Conservation (phyloP, 2,797 vertebrate genomes). For the Poecilia wingei region DNA sequence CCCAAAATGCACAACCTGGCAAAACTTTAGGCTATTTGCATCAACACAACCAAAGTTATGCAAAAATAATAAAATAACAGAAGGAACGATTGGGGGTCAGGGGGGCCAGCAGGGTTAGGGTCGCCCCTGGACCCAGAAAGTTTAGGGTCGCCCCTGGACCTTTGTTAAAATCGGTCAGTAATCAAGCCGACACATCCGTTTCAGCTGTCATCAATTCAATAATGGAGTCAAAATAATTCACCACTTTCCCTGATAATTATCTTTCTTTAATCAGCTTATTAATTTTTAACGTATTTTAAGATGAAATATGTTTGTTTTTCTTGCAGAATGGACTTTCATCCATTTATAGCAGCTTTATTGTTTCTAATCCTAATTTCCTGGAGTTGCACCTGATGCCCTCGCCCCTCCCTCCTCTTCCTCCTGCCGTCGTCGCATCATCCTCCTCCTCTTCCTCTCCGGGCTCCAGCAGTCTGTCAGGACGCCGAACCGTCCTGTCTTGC, state of each 20-base stretch:
- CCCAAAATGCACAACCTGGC: neutral
- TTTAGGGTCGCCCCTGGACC: neutral
- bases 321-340: neutral
- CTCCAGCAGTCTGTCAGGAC: slow-evolving; percentile 9
- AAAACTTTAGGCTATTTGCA: neutral
- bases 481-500: slow-evolving; percentile 9
- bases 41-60: neutral
- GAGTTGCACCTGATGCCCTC: slow-evolving; percentile 35
- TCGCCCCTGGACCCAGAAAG: neutral
- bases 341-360: neutral
- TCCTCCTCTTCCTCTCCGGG: slow-evolving; percentile 27
- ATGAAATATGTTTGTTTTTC: neutral
- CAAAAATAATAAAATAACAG: neutral
- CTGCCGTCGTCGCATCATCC: slow-evolving; percentile 30
- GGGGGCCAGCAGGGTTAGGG: neutral
- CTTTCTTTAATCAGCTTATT: neutral
- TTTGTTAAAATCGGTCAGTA: neutral
- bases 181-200: neutral
- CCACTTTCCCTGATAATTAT: neutral
- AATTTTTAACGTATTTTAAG: neutral
- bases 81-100: neutral
- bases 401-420: slow-evolving; percentile 49
- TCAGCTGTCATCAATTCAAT: neutral
- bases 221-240: neutral
- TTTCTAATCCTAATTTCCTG: neutral